Evolutionary conservation across 2,797 vertebrate species (phyloP), one percentile per base, ranked within the genome.

Genomic region (Eidolon dupreanum): DNA sequence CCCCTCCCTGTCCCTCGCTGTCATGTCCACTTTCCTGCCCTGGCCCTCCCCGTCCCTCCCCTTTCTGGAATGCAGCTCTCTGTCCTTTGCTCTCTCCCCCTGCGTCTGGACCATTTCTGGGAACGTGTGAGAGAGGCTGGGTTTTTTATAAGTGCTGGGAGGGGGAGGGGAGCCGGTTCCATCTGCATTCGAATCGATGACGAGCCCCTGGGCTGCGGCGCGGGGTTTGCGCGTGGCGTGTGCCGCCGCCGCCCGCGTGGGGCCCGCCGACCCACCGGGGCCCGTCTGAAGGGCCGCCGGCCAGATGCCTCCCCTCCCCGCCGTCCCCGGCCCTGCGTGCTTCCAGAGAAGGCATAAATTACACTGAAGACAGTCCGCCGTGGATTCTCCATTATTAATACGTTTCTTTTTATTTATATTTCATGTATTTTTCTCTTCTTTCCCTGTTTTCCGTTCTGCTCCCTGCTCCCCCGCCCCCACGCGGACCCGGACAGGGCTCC

Each of bases 391-490:
- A 57, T 98, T 97, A 97, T 97, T 97, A 92, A 94, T 98, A 95
- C 89, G 85, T 85, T 85, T 86, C 77, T 83, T 88, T 95, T 89
- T 94, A 93, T 97, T 97, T 98, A 96, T 97, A 98, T 98, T 97
- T 96, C 75, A 43, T 93, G 82, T 17, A 0, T 96, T 97, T 92
- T 53, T 11, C 55, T 94, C 6, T 75, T 61, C 97, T 98, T 33
- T 22, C 96, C 98, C 55, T 20, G 97, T 98, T 97, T 97, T 98
- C 98, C 97, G 41, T 28, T 98, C 98, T 97, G 98, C 97, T 88
- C 96, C 98, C 24, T 8, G 5, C n/a, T 19, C 24, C 53, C 28
- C 46, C 8, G 71, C 82, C 19, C 65, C 17, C 7, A 55, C 36
- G 20, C 8, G 22, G n/a, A 8, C 66, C 9, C 5, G 10, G 31